A percentile compares a stretch with the other conserved stretches of the same genome.
These are phyloP conservation scores for Tinamus major DNA, from an alignment of 2,797 vertebrate genomes.

Conservation along the genomic window DNA sequence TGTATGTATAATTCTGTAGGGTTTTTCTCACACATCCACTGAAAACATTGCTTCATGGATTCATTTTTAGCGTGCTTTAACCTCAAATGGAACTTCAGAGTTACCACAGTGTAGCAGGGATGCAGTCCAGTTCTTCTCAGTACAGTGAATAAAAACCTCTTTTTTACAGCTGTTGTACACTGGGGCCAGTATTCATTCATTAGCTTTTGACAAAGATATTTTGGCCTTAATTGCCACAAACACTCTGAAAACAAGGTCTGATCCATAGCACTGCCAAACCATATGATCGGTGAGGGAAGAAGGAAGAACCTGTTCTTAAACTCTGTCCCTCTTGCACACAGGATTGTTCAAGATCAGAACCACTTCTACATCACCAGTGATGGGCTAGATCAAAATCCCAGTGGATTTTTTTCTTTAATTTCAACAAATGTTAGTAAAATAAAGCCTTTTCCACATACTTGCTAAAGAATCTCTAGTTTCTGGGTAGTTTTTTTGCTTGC, in stretches of 20 bases:
- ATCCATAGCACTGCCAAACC: neutral
- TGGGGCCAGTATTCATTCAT: neutral
- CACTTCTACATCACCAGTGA: neutral
- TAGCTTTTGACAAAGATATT: neutral
- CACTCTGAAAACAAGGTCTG: neutral
- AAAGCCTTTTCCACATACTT: neutral
- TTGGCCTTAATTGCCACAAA: neutral
- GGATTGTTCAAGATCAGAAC: neutral
- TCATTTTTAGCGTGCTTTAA: neutral
- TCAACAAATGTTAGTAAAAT: neutral
- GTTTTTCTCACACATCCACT: neutral
- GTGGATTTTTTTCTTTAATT: neutral
- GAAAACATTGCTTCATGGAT: neutral
- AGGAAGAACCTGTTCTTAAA: neutral
- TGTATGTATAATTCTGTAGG: neutral
- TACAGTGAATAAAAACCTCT: neutral
- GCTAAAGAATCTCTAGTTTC: neutral
- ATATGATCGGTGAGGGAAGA: neutral
- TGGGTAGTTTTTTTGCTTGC: neutral
- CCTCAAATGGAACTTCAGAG: neutral
- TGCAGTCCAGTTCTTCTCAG: neutral
- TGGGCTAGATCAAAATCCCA: neutral
- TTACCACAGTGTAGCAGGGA: neutral
- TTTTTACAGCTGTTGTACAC: neutral
- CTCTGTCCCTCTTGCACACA: neutral